These are phyloP conservation scores for Meta bourneti DNA, from an alignment of 2,888 invertebrate species.

Conservation along the genomic window DNA sequence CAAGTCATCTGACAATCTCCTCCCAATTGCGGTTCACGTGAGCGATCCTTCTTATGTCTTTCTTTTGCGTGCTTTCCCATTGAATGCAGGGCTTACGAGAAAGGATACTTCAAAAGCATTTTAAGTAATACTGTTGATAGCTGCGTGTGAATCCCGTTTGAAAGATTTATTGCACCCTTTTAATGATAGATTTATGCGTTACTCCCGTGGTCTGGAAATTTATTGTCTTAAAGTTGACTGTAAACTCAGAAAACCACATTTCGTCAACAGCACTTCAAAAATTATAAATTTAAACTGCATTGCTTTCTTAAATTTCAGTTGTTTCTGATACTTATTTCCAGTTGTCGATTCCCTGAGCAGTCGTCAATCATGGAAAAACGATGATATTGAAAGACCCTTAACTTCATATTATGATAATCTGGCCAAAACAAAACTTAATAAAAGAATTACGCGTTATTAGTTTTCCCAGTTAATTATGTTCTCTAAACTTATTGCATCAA, in stretches of 20 bases:
- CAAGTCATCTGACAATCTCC: background rate
- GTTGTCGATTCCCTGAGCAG: too few relatives aligned
- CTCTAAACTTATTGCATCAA: too few relatives aligned
- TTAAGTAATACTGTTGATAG: background rate
- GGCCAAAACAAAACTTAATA: too few relatives aligned
- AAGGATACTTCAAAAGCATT: background rate
- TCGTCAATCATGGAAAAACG: too few relatives aligned
- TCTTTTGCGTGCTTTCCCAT: background rate
- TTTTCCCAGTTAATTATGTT: too few relatives aligned
- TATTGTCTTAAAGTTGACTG: background rate
- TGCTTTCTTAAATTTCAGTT: too few relatives aligned
- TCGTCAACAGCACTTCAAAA: background rate
- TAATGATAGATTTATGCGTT: background rate
- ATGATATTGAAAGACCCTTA: too few relatives aligned
- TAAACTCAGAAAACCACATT: background rate
- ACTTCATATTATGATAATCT: too few relatives aligned
- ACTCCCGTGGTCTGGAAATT: background rate
- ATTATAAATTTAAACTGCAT: background rate
- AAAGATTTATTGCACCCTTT: background rate
- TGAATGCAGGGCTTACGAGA: too few relatives aligned
- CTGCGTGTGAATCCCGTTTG: background rate
- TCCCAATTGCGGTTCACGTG: background rate
- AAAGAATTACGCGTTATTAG: too few relatives aligned
- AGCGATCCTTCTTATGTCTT: background rate
- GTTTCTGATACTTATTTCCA: too few relatives aligned